Base-by-base conservation (phyloP, 2,113 vertebrate species). In the Nothocercus julius region DNA sequence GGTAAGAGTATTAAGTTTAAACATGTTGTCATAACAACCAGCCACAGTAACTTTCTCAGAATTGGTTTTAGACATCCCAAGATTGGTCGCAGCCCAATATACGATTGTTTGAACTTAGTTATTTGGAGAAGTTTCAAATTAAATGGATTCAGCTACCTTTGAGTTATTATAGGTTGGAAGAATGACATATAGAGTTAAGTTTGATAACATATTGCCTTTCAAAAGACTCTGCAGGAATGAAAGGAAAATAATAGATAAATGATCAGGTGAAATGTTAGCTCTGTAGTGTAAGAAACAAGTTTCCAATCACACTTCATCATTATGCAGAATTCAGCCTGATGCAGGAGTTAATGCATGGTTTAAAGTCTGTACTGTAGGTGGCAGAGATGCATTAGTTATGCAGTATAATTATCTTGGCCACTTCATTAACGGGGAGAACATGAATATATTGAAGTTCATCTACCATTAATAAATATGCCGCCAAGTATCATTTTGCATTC, bases 361-460 rank as follows among this genome's bases (percentile, higher is more conserved):
- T 76, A 5, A 36, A 42, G 58, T 13, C 77, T n/a, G 89, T 89
- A 7, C 95, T 92, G 92, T 85, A 96, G 94, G 96, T 85, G 94
- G 96, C 96, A 92, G 96, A 89, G 96, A 27, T 59, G 89, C 49
- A 8, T 96, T 92, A 85, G 63, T 40, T 80, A 42, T 82, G 87
- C 87, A 32, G 38, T 74, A 3, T 34, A 34, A 84, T 68, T n/a
- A 36, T 53, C 91, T 42, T 74, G 19, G 40, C 42, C 8, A 3
- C 36, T n/a, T 59, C 90, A 30, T 88, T 89, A 86, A 32, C 7
- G 1, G 62, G 81, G 1, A 2, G 73, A 66, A 80, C 54, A 9
- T 67, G 53, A 19, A 47, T 58, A 9, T 22, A 0, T 13, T n/a
- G 81, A 89, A 9, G 63, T 22, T 68, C 85, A 19, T 34, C 53